Base-by-base conservation (phyloP, 92 coral and sea anemone genomes). In the Anthopleura xanthogrammica region DNA sequence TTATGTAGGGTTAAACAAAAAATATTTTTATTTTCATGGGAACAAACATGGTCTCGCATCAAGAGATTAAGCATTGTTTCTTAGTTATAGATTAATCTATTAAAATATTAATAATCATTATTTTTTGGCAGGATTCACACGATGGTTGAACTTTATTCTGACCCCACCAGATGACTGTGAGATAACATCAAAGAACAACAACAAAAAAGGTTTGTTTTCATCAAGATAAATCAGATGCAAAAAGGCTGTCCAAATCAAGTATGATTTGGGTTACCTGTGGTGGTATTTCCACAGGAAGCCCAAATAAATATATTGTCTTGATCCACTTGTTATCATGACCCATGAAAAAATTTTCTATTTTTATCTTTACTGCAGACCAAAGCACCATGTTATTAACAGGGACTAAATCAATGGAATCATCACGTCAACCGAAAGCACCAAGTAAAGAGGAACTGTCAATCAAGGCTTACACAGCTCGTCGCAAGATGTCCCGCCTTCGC, bases 111-210 rank as follows among this genome's bases (percentile, higher is more conserved):
- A 68, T 23, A 7, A 24, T 17, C 24, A 17, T 17, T 14, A 17
- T 62, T 62, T 20, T 62, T 54, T 17, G 41, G 39, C 48, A 95
- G 98, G 99, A 74, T 97, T 97, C 77, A 86, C 93, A 10, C 88
- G 95, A 79, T 97, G 99, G 99, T 79, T 97, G 16, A 97, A 97
- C 82, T 94, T 89, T 80, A 82, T 97, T 52, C 88, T 97, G 17
- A 97, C 99, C 17, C 99, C 99, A 10, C 97, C 97, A 74, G 99
- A 97, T 82, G 98, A 88, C 76, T 85, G 89, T n/a, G 90, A 86
- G 40, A 72, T 84, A 72, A 54, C 29, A 9, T 52, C 57, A 1
- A 77, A 82, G 41, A 82, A 42, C 13, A 46, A 82, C 46, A 60
- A 29, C 43, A 83, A 75, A 60, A 58, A 79, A 36, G 62, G 62